Evolutionary conservation across 2,113 vertebrate genomes (phyloP), one percentile per base, ranked within the genome.

Genomic region (Anarrhichthys ocellatus): DNA sequence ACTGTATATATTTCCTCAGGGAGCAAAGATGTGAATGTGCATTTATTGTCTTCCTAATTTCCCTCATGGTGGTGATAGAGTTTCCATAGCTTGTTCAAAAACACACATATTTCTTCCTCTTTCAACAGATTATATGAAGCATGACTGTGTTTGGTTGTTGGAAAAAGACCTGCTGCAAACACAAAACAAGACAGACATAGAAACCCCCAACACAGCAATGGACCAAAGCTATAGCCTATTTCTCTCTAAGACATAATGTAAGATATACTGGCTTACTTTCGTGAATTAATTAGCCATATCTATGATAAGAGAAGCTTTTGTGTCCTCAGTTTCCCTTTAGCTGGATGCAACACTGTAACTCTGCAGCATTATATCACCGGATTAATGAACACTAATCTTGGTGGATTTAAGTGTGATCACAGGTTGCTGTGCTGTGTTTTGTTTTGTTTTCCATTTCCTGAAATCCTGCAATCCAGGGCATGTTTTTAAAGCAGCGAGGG

Each of bases 371-470:
- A 85, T 73, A 82, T 89, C 84, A 91, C 65, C 42, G 82, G 88
- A 90, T 88, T 89, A 89, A 52, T 85, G 34, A 85, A 76, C 85
- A 36, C 69, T 90, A 92, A 89, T 88, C 87, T 85, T 50, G 8
- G 63, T 52, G 20, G 42, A 79, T 76, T 91, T 83, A 89, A 54
- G n/a, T 46, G 24, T 75, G 69, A 66, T 29, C 64, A 24, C 74
- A 80, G n/a, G 70, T 70, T 75, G 75, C 42, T 80, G 48, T 78
- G 59, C 58, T 63, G 56, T 54, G 34, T 74, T 76, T 73, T 80
- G 9, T 70, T 74, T 62, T 78, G 44, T 50, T 38, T 63, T 40
- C 1, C 34, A 3, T 68, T 67, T 69, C 29, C 40, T 73, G 64
- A 81, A 67, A 24, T 64, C 29, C 38, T 52, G 34, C 61, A 69